phyloP scores from a whole-genome alignment of 2,113 vertebrate species.

The Vidua chalybeata region DNA sequence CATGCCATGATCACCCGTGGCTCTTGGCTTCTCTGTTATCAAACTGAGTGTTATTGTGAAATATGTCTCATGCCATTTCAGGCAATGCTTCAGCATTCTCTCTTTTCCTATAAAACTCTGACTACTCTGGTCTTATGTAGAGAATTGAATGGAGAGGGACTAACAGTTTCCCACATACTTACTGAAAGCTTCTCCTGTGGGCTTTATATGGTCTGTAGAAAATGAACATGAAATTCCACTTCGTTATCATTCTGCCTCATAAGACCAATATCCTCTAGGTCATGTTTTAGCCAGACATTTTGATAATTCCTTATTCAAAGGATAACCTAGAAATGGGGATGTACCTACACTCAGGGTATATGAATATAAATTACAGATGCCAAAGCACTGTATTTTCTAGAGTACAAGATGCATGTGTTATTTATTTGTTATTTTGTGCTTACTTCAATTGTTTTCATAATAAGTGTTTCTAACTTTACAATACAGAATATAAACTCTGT shows the following conservation, averaged over 20 bases:
- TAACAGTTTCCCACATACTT: not conserved
- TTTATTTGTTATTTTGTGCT: not conserved
- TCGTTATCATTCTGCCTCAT: not conserved
- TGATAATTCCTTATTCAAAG: not conserved
- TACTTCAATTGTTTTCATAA: not conserved
- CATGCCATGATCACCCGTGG: not conserved
- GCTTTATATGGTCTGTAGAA: not conserved
- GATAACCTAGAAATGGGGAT: not conserved
- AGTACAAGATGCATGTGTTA: not conserved
- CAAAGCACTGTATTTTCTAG: not conserved
- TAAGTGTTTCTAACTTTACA: not conserved
- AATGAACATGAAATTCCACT: not conserved
- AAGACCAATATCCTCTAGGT: not conserved
- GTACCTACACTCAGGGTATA: not conserved
- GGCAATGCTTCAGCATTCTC: not conserved
- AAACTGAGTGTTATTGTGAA: conserved; percentile 28
- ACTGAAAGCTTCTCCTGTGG: not conserved
- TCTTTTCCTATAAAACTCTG: not conserved
- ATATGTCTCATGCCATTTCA: not conserved
- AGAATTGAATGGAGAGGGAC: not conserved
- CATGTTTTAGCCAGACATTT: not conserved
- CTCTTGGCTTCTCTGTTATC: conserved; percentile 47
- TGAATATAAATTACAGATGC: not conserved
- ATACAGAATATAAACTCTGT: not conserved
- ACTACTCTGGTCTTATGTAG: not conserved